Evolutionary conservation across 2,888 invertebrate genomes (phyloP).

Genomic region (Sesamia inferens): DNA sequence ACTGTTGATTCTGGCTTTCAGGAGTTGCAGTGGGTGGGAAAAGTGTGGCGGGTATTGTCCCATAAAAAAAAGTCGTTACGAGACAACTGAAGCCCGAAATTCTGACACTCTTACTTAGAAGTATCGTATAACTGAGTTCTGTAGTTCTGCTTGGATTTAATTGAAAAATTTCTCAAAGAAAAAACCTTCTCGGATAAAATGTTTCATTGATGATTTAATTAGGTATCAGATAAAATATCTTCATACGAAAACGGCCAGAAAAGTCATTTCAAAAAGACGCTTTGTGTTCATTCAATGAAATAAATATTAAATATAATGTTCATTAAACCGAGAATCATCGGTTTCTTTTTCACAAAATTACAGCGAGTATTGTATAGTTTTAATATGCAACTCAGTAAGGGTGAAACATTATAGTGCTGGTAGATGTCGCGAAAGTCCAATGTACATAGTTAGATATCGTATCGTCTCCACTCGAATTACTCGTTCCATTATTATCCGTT

Average conservation of each 20-base stretch:
- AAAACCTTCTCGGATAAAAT: neutral
- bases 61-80: too few relatives aligned
- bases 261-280: neutral
- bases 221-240: neutral
- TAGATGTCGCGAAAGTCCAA: constrained; percentile 61
- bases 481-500: constrained; percentile 68
- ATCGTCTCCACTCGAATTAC: constrained; percentile 67
- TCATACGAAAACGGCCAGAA: constrained; percentile 3
- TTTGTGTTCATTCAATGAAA: constrained; percentile 40
- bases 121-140: neutral
- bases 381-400: constrained; percentile 34
- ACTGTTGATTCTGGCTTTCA: too few relatives aligned
- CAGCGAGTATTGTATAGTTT: constrained; percentile 36
- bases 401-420: constrained; percentile 36
- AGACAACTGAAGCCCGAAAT: neutral
- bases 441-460: constrained; percentile 57
- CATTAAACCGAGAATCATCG: constrained; percentile 41
- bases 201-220: neutral
- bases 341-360: constrained; percentile 46
- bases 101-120: neutral
- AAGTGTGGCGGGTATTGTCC: too few relatives aligned
- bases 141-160: neutral
- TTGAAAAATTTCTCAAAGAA: neutral
- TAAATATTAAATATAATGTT: constrained; percentile 40
- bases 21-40: too few relatives aligned